phyloP scores from a whole-genome alignment of 1,140 invertebrate species.

The Teleopsis dalmanni region DNA sequence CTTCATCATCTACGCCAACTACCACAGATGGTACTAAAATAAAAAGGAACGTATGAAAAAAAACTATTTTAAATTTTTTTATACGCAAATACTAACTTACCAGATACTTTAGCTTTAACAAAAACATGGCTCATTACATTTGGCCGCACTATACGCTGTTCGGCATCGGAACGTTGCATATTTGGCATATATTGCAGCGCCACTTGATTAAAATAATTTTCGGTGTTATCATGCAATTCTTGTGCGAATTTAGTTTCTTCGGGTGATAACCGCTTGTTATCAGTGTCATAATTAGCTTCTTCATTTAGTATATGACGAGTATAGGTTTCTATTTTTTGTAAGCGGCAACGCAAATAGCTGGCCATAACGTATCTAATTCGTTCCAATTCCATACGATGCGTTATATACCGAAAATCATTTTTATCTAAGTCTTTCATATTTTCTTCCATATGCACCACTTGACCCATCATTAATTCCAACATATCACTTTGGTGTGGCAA shows the following conservation, averaged over 20 bases:
- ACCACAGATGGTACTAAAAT: conserved; percentile 46
- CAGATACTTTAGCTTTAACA: conserved; percentile 54
- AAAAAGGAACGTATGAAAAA: neutral
- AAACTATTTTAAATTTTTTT: conserved; percentile 23
- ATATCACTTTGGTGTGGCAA: conserved; percentile 64
- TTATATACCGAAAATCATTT: conserved; percentile 61
- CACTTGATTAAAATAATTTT: conserved; percentile 34
- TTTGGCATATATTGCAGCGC: conserved; percentile 39
- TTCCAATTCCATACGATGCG: conserved; percentile 74
- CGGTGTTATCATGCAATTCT: conserved; percentile 52
- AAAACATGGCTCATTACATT: conserved; percentile 69
- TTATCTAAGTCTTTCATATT: conserved; percentile 61
- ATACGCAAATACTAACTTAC: conserved; percentile 10
- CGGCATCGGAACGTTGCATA: conserved; percentile 41
- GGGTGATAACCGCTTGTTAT: conserved; percentile 53
- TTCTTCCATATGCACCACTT: conserved; percentile 70
- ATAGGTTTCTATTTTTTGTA: conserved; percentile 71
- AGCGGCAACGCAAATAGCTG: conserved; percentile 63
- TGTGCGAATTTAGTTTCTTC: conserved; percentile 62
- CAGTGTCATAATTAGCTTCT: conserved; percentile 47
- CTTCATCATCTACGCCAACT: conserved; percentile 49
- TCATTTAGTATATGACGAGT: conserved; percentile 56
- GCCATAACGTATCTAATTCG: conserved; percentile 64
- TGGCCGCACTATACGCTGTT: conserved; percentile 52
- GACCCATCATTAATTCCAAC: conserved; percentile 69